phyloP scores from a whole-genome alignment of 2,113 vertebrate genomes.

The Haplotaxodon microlepis region DNA sequence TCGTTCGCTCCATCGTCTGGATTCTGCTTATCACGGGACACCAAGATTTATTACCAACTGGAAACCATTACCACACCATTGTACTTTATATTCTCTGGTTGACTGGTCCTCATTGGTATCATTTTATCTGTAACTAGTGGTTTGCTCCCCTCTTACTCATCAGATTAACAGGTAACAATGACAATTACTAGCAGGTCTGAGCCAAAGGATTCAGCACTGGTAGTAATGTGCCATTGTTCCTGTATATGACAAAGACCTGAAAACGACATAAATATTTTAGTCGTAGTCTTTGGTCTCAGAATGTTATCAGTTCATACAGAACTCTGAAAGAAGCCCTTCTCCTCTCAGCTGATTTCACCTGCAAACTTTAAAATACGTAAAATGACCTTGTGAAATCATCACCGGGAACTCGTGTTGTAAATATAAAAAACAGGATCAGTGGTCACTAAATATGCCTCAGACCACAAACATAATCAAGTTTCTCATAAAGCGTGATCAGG shows the following conservation, averaged over 20 bases:
- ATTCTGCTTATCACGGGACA: neutral
- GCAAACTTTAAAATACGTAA: neutral
- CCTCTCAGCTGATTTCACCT: neutral
- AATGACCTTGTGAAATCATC: neutral
- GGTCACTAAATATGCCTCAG: neutral
- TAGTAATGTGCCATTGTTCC: neutral
- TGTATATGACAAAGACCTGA: neutral
- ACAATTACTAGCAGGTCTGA: neutral
- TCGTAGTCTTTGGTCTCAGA: neutral
- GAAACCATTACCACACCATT: neutral
- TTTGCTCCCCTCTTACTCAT: neutral
- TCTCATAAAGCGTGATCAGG: neutral
- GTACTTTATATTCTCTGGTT: neutral
- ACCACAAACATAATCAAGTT: neutral
- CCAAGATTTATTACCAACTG: neutral
- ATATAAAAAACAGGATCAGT: neutral
- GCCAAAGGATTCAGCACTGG: neutral
- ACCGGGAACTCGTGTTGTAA: accelerated
- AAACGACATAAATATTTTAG: neutral
- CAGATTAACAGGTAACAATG: neutral
- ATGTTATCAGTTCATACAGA: neutral
- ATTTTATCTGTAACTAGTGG: neutral
- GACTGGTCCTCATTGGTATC: neutral
- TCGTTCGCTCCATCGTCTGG: neutral
- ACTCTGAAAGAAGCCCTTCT: accelerated